A percentile compares a stretch with the other conserved stretches of the same genome.
Evolutionary conservation across 2,113 vertebrate genomes (phyloP).

Genomic region (Cyprinodon brontotheroides): DNA sequence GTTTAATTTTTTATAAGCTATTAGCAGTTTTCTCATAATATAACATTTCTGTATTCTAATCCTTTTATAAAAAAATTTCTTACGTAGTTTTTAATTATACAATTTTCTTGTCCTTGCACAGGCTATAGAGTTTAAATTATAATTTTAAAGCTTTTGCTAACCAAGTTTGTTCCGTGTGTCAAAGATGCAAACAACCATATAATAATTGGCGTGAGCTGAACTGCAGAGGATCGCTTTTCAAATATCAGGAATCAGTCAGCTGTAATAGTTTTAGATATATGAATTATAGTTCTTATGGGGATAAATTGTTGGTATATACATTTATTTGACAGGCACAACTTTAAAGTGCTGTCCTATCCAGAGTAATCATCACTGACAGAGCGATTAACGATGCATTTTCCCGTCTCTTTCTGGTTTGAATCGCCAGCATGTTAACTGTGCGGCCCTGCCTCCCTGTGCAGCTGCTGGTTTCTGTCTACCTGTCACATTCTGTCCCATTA

Average conservation of each 20-base stretch:
- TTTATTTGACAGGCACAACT: not conserved
- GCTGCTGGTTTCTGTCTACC: constrained; percentile 78
- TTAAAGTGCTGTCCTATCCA: not conserved
- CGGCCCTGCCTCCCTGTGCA: not conserved
- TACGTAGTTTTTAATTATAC: not conserved
- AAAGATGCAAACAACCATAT: too few species aligned
- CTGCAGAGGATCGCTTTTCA: too few species aligned
- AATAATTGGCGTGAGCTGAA: too few species aligned
- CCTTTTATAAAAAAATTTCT: not conserved
- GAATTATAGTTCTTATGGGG: not conserved
- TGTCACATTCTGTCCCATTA: constrained; percentile 90
- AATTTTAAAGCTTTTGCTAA: too few species aligned
- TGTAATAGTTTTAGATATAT: too few species aligned
- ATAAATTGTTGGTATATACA: not conserved
- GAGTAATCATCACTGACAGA: constrained; percentile 15
- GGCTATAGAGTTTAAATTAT: too few species aligned
- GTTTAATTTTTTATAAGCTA: too few species aligned
- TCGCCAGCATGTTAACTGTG: constrained; percentile 3
- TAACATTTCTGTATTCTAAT: too few species aligned
- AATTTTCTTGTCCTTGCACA: not conserved
- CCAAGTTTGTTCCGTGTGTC: too few species aligned
- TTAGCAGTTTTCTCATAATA: too few species aligned
- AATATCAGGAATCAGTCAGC: too few species aligned
- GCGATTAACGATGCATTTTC: not conserved
- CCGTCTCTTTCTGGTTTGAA: not conserved